These are phyloP conservation scores for Drosophila simulans DNA, from an alignment of 1,140 invertebrate genomes.

Conservation along the genomic window DNA sequence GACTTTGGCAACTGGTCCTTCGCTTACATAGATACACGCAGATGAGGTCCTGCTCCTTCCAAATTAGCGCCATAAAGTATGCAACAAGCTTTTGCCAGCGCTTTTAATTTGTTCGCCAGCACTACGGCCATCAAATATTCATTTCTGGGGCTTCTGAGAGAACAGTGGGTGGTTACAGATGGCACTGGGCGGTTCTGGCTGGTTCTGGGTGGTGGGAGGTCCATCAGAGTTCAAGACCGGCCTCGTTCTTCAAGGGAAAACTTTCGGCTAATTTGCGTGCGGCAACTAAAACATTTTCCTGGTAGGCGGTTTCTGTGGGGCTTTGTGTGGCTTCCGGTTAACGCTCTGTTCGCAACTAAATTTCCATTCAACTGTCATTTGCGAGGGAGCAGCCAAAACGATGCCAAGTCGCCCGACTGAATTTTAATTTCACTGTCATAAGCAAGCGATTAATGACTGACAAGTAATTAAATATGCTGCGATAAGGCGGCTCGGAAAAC, in stretches of 20 bases:
- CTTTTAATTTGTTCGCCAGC: slow-evolving; percentile 74
- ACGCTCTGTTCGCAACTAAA: slow-evolving; percentile 64
- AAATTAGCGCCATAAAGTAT: slow-evolving; percentile 82
- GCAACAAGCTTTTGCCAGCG: slow-evolving; percentile 71
- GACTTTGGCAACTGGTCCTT: slow-evolving; percentile 57
- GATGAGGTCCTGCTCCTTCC: slow-evolving; percentile 18
- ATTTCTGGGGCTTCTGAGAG: slow-evolving; percentile 45
- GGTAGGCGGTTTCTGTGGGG: slow-evolving; percentile 41
- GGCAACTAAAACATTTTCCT: slow-evolving; percentile 73
- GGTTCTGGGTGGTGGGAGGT: slow-evolving; percentile 5
- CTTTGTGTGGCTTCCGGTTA: slow-evolving; percentile 22
- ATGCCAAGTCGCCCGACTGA: slow-evolving; percentile 2
- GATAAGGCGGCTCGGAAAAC: slow-evolving; percentile 17
- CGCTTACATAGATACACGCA: slow-evolving; percentile 19
- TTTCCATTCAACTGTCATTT: slow-evolving; percentile 79
- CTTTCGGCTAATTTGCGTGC: slow-evolving; percentile 74
- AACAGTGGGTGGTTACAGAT: slow-evolving; percentile 3
- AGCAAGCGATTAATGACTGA: slow-evolving; percentile 59
- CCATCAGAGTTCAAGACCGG: slow-evolving; percentile 48
- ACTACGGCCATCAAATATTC: slow-evolving; percentile 71
- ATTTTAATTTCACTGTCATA: slow-evolving; percentile 61
- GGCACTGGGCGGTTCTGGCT: not conserved
- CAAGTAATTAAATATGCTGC: slow-evolving; percentile 66
- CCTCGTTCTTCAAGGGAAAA: slow-evolving; percentile 42
- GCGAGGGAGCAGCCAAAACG: slow-evolving; percentile 4